Conservation (phyloP, 2,113 vertebrate species). For the Jaculus jaculus region DNA sequence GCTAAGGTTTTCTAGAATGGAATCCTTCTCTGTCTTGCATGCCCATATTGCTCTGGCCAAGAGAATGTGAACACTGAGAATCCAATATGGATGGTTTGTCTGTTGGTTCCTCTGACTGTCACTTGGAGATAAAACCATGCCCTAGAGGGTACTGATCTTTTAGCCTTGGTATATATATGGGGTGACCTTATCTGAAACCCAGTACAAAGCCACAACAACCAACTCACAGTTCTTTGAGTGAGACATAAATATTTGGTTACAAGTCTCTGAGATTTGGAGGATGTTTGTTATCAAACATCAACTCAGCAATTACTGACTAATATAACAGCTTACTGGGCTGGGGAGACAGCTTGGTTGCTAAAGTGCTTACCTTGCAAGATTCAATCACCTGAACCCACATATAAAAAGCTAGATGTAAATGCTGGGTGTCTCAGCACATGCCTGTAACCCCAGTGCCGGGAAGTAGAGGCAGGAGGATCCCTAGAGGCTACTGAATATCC, state of each 20-base stretch:
- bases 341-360: too few relatives aligned
- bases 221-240: not conserved
- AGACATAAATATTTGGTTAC: not conserved
- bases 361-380: too few relatives aligned
- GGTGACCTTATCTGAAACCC: not conserved
- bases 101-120: too few relatives aligned
- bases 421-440: too few relatives aligned
- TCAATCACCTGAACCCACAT: too few relatives aligned
- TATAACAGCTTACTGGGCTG: not conserved
- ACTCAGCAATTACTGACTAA: not conserved
- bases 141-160: not conserved
- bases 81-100: not conserved
- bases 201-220: not conserved
- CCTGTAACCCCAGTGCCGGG: too few relatives aligned
- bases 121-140: not conserved
- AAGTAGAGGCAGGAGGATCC: too few relatives aligned
- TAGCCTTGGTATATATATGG: not conserved
- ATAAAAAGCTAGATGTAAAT: too few relatives aligned
- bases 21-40: not conserved
- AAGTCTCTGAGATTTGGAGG: not conserved
- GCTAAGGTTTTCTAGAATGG: not conserved
- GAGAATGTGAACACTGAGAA: not conserved
- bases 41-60: not conserved
- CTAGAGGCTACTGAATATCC: too few relatives aligned
- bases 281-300: not conserved